Conservation (phyloP, 2,888 invertebrate species). For the Thumatha senex region DNA sequence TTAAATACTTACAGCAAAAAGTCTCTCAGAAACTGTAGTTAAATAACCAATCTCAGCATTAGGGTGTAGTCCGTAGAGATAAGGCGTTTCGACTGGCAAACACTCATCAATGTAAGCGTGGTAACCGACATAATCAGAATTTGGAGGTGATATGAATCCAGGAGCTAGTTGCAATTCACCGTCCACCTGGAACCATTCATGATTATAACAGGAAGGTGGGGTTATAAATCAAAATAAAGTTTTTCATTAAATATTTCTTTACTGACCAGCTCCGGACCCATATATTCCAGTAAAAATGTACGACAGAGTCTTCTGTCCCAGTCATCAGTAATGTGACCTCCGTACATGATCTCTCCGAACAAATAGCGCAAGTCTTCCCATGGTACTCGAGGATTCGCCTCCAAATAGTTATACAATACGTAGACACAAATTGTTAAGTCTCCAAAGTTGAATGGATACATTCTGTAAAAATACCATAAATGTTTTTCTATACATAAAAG, state of each 20-base stretch:
- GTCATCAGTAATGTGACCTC: slow-evolving; percentile 98
- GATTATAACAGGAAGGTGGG: no score
- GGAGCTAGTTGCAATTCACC: slow-evolving; percentile 92
- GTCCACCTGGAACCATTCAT: slow-evolving; percentile 84
- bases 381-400: slow-evolving; percentile 93
- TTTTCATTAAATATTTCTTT: background rate
- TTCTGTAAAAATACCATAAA: slow-evolving; percentile 54
- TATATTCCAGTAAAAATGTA: slow-evolving; percentile 93
- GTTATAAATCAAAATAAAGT: background rate
- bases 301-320: slow-evolving; percentile 96
- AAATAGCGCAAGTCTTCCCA: slow-evolving; percentile 97
- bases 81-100: slow-evolving; percentile 94
- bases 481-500: background rate
- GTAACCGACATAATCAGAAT: slow-evolving; percentile 93
- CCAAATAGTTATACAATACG: slow-evolving; percentile 95
- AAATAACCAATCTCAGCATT: slow-evolving; percentile 98
- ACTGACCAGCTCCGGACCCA: slow-evolving; percentile 90
- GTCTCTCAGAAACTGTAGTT: slow-evolving; percentile 91
- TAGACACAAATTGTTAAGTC: slow-evolving; percentile 96
- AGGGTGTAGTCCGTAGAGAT: slow-evolving; percentile 95
- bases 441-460: slow-evolving; percentile 91
- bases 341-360: slow-evolving; percentile 99
- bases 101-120: slow-evolving; percentile 94
- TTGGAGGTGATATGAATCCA: slow-evolving; percentile 94
- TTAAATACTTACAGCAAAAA: slow-evolving; percentile 84